A percentile compares a stretch with the other conserved stretches of the same genome.
Evolutionary conservation across 2,888 invertebrate species (phyloP).

Genomic region (Orthonevra nobilis): DNA sequence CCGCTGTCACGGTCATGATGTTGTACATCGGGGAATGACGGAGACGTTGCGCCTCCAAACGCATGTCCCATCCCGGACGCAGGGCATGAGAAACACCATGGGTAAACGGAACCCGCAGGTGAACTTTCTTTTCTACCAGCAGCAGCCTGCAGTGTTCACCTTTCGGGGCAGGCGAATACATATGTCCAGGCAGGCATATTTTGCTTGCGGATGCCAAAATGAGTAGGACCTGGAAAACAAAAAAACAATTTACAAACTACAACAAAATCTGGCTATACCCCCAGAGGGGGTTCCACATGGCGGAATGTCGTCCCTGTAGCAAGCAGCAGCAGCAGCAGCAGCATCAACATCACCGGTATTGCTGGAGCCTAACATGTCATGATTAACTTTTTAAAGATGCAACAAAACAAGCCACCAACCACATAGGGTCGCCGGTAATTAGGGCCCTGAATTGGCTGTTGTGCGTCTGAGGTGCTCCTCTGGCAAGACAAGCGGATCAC

Average conservation of each 20-base stretch:
- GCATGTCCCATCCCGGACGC: too few relatives aligned
- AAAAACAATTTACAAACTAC: slow-evolving; percentile 9
- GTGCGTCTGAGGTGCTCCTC: neutral
- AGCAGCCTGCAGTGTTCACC: slow-evolving; percentile 40
- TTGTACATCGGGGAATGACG: slow-evolving; percentile 36
- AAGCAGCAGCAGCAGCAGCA: neutral
- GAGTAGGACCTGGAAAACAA: too few relatives aligned
- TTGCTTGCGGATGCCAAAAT: slow-evolving; percentile 43
- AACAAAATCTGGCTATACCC: neutral
- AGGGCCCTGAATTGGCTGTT: slow-evolving; percentile 56
- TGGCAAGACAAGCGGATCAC: neutral
- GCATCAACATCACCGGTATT: neutral
- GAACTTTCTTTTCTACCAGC: slow-evolving; percentile 56
- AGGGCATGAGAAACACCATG: slow-evolving; percentile 36
- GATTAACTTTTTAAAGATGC: slow-evolving; percentile 68
- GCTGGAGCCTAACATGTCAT: slow-evolving; percentile 58
- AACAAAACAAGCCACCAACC: slow-evolving; percentile 65
- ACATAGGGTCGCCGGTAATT: slow-evolving; percentile 61
- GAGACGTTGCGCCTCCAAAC: slow-evolving; percentile 9
- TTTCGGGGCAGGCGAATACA: slow-evolving; percentile 23
- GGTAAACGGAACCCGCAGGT: slow-evolving; percentile 56
- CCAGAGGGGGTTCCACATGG: slow-evolving; percentile 33
- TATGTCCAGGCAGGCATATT: slow-evolving; percentile 10
- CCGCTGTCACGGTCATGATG: slow-evolving; percentile 63
- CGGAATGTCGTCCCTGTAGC: slow-evolving; percentile 41